These are phyloP conservation scores for Brachystomella parvula DNA, from an alignment of 1,140 invertebrate genomes.

Conservation along the genomic window DNA sequence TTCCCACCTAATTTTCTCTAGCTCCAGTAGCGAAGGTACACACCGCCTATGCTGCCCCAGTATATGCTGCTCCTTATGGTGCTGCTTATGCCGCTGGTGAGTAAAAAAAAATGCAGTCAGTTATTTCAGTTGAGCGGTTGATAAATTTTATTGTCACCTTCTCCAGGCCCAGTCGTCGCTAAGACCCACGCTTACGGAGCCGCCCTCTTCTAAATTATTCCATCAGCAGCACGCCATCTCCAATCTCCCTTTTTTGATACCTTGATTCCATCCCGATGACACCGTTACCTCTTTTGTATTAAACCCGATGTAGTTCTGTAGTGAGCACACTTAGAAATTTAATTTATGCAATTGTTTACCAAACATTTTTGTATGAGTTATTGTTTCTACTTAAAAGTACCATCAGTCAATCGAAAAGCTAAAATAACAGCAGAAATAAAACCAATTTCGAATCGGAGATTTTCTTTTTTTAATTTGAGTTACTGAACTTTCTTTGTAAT, in stretches of 20 bases:
- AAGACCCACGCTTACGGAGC: neutral
- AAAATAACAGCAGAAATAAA: neutral
- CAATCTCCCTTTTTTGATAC: too few relatives aligned
- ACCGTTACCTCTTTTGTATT: neutral
- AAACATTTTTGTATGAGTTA: neutral
- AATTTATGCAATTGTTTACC: neutral
- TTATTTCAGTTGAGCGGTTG: too few relatives aligned
- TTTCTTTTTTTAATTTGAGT: too few relatives aligned
- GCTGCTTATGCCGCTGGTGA: too few relatives aligned
- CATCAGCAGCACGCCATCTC: too few relatives aligned
- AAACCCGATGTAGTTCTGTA: neutral
- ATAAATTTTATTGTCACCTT: too few relatives aligned
- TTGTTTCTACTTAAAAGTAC: neutral
- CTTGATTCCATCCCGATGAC: neutral
- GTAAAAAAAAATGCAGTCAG: too few relatives aligned
- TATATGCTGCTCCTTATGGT: too few relatives aligned
- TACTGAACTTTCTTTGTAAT: too few relatives aligned
- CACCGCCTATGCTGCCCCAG: neutral
- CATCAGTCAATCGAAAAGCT: neutral
- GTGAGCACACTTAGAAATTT: neutral
- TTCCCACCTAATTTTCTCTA: too few relatives aligned
- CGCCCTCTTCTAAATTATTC: slow-evolving; percentile 6
- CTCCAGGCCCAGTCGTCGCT: too few relatives aligned
- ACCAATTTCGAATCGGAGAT: too few relatives aligned
- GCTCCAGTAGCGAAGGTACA: neutral